Evolutionary conservation across 2,113 vertebrate species (phyloP).

Genomic region (Vulpes ferrilata): DNA sequence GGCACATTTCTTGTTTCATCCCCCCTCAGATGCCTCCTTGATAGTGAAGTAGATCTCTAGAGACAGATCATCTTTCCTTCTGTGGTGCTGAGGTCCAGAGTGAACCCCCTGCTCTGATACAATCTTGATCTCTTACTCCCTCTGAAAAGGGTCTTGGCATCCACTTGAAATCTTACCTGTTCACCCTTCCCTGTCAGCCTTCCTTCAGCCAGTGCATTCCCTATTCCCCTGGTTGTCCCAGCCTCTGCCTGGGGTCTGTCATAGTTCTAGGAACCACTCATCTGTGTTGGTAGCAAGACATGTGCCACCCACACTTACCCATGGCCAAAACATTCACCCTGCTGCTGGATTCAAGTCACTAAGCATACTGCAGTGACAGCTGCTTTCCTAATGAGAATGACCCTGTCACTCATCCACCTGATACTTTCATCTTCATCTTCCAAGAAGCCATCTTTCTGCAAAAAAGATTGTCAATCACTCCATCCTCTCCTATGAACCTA

Average conservation of each 20-base stretch:
- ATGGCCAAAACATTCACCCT: not conserved
- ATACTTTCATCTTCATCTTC: not conserved
- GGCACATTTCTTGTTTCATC: not conserved
- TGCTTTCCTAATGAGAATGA: constrained; percentile 48
- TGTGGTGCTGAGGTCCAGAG: not conserved
- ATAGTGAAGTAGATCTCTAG: not conserved
- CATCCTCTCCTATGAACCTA: not conserved
- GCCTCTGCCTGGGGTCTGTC: not conserved
- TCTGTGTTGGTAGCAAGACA: not conserved
- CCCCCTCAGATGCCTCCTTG: not conserved
- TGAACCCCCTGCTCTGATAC: not conserved
- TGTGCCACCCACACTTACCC: not conserved
- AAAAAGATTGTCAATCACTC: not conserved
- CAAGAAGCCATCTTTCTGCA: not conserved
- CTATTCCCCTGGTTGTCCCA: not conserved
- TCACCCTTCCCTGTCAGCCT: not conserved
- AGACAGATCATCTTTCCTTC: not conserved
- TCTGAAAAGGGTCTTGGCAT: constrained; percentile 29
- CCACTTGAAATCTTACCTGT: not conserved
- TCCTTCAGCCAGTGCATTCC: not conserved
- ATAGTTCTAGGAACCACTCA: accelerated
- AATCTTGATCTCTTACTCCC: not conserved
- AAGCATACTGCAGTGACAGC: not conserved
- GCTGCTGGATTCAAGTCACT: not conserved
- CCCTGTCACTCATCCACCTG: not conserved